Evolutionary conservation across 2,113 vertebrate species (phyloP).

Genomic region (Hippopotamus amphibius): DNA sequence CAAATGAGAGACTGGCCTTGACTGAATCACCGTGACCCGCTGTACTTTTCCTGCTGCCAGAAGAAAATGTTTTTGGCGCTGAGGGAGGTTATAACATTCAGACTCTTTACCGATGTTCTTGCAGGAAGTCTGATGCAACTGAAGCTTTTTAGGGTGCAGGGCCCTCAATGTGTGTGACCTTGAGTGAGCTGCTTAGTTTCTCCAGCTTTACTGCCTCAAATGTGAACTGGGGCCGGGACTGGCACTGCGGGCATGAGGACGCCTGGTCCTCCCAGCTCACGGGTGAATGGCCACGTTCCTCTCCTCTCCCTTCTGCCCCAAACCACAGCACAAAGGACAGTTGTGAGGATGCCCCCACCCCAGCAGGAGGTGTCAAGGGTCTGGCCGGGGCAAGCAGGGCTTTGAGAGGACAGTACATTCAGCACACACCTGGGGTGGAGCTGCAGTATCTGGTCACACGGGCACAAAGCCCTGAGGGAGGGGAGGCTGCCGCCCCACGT

Average conservation of each 20-base stretch:
- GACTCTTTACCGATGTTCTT: accelerated
- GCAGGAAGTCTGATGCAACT: accelerated
- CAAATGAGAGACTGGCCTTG: too few relatives aligned
- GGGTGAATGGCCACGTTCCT: accelerated
- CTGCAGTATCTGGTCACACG: background rate
- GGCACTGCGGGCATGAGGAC: accelerated
- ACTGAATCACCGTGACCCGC: background rate
- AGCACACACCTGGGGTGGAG: accelerated
- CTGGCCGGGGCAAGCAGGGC: background rate
- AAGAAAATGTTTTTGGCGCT: background rate
- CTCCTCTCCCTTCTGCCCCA: background rate
- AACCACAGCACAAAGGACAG: accelerated
- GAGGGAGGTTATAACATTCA: background rate
- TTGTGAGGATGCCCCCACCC: accelerated
- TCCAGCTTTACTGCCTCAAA: accelerated
- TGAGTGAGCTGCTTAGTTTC: accelerated
- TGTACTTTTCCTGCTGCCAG: background rate
- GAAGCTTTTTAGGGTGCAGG: accelerated
- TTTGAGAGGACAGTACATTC: too few relatives aligned
- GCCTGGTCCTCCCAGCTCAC: accelerated
- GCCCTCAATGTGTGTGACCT: accelerated
- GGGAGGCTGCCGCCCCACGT: accelerated
- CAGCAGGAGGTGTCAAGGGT: accelerated
- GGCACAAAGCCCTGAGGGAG: accelerated
- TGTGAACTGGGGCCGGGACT: accelerated